Evolutionary conservation across 2,888 invertebrate genomes (phyloP), one percentile per base, ranked within the genome.

Genomic region (Tachina fera): DNA sequence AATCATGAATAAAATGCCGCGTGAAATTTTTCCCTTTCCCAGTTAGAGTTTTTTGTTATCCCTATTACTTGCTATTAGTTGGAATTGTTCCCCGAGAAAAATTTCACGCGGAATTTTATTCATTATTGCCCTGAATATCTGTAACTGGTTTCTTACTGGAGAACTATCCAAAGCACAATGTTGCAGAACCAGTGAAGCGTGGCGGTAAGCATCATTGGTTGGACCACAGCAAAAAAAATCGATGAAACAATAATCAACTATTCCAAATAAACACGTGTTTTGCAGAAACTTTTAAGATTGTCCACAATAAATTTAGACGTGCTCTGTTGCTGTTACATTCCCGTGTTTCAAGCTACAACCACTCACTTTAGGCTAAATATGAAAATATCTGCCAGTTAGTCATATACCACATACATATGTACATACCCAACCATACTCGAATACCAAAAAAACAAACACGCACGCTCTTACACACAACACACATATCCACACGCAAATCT

Each of bases 331-430:
- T 68, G 47, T 77, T 72, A 79, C 58, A 83, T 83, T 86, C 75
- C 86, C 86, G 86, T 86, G 86, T 83, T 83, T 76, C 47, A 83
- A 83, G 77, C 77, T 75, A 81, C 75, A 75, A 82, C 58, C 70
- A 78, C 41, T 71, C 67, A 72, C 83, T 83, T 77, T 39, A 70
- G 77, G 53, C 77, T 47, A 70, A 68, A 74, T 61, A 83, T 78
- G 58, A 76, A 58, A 72, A 76, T 47, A 75, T 63, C 79, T 47
- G 58, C n/a, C 74, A 65, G 74, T 79, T 71, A 77, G 77, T 81
- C 65, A 81, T 68, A 72, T 49, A 61, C 53, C 9, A 75, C 53
- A 71, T 31, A 13, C 16, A 60, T 31, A 31, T 53, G 63, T 9
- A 39, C 39, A 45, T 47, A 49, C 43, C 53, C 9, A 72, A 31